Percentiles rank a stretch among this genome's conserved stretches.
phyloP scores from a whole-genome alignment of 2,888 invertebrate genomes.

The Elegia similella region DNA sequence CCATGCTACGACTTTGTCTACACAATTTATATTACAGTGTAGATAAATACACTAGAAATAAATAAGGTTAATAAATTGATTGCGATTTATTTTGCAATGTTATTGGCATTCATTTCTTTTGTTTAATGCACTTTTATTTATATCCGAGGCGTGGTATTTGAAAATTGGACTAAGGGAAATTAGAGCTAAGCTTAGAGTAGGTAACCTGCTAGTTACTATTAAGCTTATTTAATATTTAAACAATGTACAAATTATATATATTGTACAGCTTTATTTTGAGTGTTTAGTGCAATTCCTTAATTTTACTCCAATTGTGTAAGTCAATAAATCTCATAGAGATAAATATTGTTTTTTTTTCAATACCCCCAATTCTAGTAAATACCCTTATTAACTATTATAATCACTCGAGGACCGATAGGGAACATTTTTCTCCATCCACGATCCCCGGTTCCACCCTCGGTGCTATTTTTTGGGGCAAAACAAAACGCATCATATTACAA shows the following conservation, averaged over 20 bases:
- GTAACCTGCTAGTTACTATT: not conserved
- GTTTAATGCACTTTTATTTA: not conserved
- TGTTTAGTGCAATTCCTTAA: slow-evolving; percentile 42
- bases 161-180: slow-evolving; percentile 5
- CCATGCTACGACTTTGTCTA: not conserved
- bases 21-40: not conserved
- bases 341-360: slow-evolving; percentile 19
- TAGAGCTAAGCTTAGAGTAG: slow-evolving; percentile 18
- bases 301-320: slow-evolving; percentile 36
- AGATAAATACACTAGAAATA: not conserved
- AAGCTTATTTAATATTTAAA: slow-evolving; percentile 22
- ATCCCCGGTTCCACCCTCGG: too few species aligned
- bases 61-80: not conserved
- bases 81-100: not conserved
- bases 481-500: too few species aligned
- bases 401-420: too few species aligned
- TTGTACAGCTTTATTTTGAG: slow-evolving; percentile 42
- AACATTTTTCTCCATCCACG: too few species aligned
- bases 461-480: too few species aligned
- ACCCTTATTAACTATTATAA: slow-evolving; percentile 17
- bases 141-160: slow-evolving; percentile 23
- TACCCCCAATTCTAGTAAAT: slow-evolving; percentile 24
- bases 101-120: not conserved
- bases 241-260: slow-evolving; percentile 26
- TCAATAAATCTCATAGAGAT: slow-evolving; percentile 41